Evolutionary conservation across 2,888 invertebrate genomes (phyloP).

Genomic region (Eremobia ochroleuca): DNA sequence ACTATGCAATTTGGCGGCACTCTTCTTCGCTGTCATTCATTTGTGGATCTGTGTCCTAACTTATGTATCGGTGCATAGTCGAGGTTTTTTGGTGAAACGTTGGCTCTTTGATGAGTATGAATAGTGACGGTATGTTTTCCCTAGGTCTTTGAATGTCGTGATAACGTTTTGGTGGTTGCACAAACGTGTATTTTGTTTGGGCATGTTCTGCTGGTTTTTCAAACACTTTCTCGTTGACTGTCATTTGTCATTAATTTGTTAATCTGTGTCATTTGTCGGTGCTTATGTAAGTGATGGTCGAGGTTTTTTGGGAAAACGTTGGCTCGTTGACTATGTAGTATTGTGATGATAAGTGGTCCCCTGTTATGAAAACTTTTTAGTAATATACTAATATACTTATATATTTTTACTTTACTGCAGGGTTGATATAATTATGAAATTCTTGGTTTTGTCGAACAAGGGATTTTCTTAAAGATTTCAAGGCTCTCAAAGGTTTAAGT

Average conservation of each 20-base stretch:
- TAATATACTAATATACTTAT: not conserved
- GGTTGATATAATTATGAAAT: too few relatives aligned
- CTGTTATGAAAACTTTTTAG: not conserved
- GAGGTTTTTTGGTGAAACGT: constrained; percentile 26
- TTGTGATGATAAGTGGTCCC: not conserved
- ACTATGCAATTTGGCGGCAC: constrained; percentile 83
- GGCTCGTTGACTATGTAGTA: not conserved
- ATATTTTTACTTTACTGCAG: too few relatives aligned
- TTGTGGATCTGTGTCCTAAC: constrained; percentile 68
- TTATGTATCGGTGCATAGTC: constrained; percentile 44
- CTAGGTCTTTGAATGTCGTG: not conserved
- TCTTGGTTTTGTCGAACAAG: not conserved
- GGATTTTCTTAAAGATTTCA: not conserved
- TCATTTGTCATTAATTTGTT: not conserved
- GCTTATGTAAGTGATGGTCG: not conserved
- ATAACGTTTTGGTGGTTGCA: not conserved
- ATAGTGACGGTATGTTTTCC: not conserved
- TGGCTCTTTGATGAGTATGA: constrained; percentile 9
- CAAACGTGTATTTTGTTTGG: not conserved
- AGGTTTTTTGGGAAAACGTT: not conserved
- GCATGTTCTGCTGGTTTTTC: not conserved
- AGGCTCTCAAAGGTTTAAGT: not conserved
- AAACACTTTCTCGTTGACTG: not conserved
- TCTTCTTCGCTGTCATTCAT: constrained; percentile 74
- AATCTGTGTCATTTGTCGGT: not conserved